Conservation (phyloP, 2,888 invertebrate genomes). For the Scaptomyza reducta region DNA sequence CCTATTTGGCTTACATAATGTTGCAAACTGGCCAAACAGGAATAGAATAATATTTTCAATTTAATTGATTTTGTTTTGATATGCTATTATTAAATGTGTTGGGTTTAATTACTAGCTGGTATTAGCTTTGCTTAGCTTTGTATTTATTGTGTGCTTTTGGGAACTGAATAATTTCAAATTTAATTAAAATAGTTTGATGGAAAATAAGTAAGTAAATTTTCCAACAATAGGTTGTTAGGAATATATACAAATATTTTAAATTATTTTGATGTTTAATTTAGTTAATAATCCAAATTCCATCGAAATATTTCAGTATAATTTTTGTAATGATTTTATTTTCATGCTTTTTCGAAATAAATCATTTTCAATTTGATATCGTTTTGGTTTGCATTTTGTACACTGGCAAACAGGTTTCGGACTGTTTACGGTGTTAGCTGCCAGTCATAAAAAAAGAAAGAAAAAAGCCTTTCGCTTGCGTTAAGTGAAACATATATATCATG, state of each 20-base stretch:
- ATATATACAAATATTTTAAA: too few relatives aligned
- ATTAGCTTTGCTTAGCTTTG: not conserved
- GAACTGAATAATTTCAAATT: not conserved
- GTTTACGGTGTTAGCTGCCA: constrained; percentile 3
- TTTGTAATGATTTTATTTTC: too few relatives aligned
- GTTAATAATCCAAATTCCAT: too few relatives aligned
- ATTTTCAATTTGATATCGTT: not conserved
- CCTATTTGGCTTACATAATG: constrained; percentile 14
- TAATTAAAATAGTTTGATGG: not conserved
- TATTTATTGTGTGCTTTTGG: not conserved
- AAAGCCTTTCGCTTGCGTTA: constrained; percentile 54
- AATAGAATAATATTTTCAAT: constrained; percentile 5
- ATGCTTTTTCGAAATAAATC: not conserved
- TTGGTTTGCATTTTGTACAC: not conserved
- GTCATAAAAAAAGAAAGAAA: constrained; percentile 6
- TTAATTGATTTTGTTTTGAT: not conserved
- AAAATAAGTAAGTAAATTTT: not conserved
- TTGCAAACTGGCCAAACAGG: constrained; percentile 1
- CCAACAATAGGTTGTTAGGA: not conserved
- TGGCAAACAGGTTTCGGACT: constrained; percentile 7
- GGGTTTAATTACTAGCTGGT: not conserved
- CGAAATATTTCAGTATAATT: too few relatives aligned
- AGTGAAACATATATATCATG: constrained; percentile 72
- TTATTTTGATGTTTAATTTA: too few relatives aligned
- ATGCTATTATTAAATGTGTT: not conserved